phyloP scores from a whole-genome alignment of 2,113 vertebrate species.

The Cheirogaleus medius region DNA sequence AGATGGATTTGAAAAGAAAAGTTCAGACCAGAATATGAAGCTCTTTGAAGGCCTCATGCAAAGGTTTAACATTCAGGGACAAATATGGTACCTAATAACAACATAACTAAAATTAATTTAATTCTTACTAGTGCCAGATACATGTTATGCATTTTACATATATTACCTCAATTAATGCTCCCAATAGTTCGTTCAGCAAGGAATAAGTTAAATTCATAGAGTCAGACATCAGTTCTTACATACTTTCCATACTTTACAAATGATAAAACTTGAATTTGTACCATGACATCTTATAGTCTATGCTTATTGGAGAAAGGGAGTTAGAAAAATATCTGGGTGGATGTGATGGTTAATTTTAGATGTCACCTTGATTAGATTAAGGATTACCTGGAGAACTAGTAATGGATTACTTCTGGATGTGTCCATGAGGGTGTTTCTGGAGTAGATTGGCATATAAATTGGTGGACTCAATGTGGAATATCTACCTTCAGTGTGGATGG shows the following conservation, averaged over 20 bases:
- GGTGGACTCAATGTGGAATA: neutral
- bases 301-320: neutral
- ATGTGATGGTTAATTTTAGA: neutral
- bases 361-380: neutral
- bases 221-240: neutral
- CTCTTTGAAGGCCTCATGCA: neutral
- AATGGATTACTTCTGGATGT: neutral
- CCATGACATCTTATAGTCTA: neutral
- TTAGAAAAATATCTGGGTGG: neutral
- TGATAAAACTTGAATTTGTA: neutral
- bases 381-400: neutral
- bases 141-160: neutral
- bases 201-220: neutral
- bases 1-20: constrained; percentile 18
- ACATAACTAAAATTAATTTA: neutral
- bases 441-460: neutral
- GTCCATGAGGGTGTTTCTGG: neutral
- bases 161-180: neutral
- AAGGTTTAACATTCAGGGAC: constrained; percentile 9
- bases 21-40: neutral
- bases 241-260: neutral
- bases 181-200: neutral
- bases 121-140: neutral
- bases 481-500: neutral
- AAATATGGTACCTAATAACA: neutral